Conservation (phyloP, 1,140 invertebrate genomes). For the Pachypsylla venusta region DNA sequence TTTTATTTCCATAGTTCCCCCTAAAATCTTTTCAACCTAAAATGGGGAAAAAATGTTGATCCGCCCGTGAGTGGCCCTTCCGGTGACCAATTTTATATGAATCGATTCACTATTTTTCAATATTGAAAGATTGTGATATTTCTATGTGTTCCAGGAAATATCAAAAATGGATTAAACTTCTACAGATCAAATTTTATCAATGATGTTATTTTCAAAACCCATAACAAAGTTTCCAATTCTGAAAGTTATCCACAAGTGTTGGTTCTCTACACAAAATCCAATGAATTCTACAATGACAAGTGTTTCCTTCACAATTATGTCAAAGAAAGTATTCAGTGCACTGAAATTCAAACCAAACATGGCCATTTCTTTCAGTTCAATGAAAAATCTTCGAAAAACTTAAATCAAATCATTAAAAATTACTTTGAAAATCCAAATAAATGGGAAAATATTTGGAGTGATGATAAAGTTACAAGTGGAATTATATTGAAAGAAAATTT, state of each 20-base stretch:
- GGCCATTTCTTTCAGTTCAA: not conserved
- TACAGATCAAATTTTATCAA: not conserved
- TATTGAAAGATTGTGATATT: no score
- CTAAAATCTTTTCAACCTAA: no score
- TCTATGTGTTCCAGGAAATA: not conserved
- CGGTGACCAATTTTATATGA: no score
- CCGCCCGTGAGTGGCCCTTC: no score
- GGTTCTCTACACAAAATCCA: not conserved
- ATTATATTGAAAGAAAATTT: slow-evolving; percentile 1
- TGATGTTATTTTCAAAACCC: not conserved
- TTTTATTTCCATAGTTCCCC: no score
- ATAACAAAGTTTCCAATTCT: not conserved
- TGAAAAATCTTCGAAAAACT: not conserved
- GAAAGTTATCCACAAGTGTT: not conserved
- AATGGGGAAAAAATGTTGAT: no score
- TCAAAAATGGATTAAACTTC: not conserved
- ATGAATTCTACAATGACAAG: not conserved
- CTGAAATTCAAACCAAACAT: slow-evolving; percentile 6
- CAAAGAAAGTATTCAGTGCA: not conserved
- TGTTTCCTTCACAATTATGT: not conserved
- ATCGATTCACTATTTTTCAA: no score
- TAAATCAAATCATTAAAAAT: not conserved
- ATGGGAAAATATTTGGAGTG: not conserved
- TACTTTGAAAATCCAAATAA: not conserved
- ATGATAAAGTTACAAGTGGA: not conserved